A percentile compares a stretch with the other conserved stretches of the same genome.
Conservation (phyloP, 2,888 invertebrate species). For the Synanthedon vespiformis region DNA sequence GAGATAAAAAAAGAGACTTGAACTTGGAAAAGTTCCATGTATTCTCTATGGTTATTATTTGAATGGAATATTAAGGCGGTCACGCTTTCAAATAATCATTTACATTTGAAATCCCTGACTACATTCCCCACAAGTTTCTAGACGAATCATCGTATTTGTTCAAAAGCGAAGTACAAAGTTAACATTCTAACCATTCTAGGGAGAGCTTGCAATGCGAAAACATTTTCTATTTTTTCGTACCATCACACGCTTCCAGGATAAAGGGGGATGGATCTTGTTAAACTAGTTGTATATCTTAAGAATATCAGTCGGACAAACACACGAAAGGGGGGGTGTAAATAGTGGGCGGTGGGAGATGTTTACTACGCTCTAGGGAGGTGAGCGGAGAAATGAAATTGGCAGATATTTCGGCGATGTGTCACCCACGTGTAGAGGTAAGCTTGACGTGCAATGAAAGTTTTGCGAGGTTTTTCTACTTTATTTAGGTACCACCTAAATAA, state of each 20-base stretch:
- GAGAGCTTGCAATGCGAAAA: conserved; percentile 26
- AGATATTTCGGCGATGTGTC: conserved; percentile 62
- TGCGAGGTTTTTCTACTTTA: conserved; percentile 57
- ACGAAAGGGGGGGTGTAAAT: conserved; percentile 22
- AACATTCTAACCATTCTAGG: conserved; percentile 28
- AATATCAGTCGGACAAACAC: conserved; percentile 60
- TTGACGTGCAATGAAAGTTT: conserved; percentile 53
- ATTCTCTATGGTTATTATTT: no score
- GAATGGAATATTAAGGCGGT: background rate
- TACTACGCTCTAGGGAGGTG: conserved; percentile 62
- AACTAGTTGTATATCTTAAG: conserved; percentile 44
- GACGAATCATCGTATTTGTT: conserved; percentile 48
- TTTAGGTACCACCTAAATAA: conserved; percentile 41
- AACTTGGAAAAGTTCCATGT: no score
- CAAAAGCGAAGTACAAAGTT: conserved; percentile 38
- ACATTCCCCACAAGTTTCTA: conserved; percentile 50
- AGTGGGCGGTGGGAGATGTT: conserved; percentile 41
- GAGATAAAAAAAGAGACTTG: no score
- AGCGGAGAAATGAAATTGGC: conserved; percentile 64
- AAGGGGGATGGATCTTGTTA: conserved; percentile 23
- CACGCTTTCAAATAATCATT: background rate
- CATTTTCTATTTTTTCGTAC: conserved; percentile 13
- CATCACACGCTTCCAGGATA: conserved; percentile 4
- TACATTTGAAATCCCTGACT: conserved; percentile 21
- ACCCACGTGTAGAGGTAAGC: conserved; percentile 54